Evolutionary conservation across 1,140 invertebrate genomes (phyloP), one percentile per base, ranked within the genome.

Genomic region (Nixonia krombeini): DNA sequence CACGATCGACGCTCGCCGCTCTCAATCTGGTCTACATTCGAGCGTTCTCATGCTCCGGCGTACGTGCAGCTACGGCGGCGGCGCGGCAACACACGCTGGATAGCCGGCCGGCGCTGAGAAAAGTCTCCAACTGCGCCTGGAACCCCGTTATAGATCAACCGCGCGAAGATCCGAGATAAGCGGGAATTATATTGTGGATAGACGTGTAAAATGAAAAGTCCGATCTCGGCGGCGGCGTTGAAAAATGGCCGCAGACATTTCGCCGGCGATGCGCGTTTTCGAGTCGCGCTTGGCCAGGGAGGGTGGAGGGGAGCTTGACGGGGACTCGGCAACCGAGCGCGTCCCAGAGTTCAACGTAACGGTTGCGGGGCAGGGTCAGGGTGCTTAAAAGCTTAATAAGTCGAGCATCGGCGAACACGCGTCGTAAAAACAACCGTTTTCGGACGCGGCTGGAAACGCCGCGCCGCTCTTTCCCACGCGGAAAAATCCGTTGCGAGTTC

Each of bases 141-240:
- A 61, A 70, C 67, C 59, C 63, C 59, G 67, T 42, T 57, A 47
- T 21, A 59, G 67, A 64, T 70, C 51, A 64, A 61, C 26, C 55
- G n/a, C 15, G 18, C 37, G 15, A 40, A 40, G 37, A 40, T 40
- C 18, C 7, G 16, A 40, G 37, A 40, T 40, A 40, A 40, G 37
- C 37, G 37, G 18, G 37, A 40, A 40, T 40, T 40, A 37, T 37
- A 37, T 37, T 13, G 56, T 21, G 56, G 67, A 69, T 64, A 59
- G 66, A 69, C n/a, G n/a, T 69, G 56, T 59, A 56, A 70, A 65
- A 65, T 70, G 62, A 69, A 46, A 55, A 53, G 58, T 69, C 58
- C 58, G 58, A 40, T 16, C 10, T 5, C 35, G 29, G 29, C 29
- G 12, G 35, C 16, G 37, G 37, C 17, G 37, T 18, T 40, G 37